phyloP scores from a whole-genome alignment of 2,113 vertebrate genomes.

The Gila orcuttii region DNA sequence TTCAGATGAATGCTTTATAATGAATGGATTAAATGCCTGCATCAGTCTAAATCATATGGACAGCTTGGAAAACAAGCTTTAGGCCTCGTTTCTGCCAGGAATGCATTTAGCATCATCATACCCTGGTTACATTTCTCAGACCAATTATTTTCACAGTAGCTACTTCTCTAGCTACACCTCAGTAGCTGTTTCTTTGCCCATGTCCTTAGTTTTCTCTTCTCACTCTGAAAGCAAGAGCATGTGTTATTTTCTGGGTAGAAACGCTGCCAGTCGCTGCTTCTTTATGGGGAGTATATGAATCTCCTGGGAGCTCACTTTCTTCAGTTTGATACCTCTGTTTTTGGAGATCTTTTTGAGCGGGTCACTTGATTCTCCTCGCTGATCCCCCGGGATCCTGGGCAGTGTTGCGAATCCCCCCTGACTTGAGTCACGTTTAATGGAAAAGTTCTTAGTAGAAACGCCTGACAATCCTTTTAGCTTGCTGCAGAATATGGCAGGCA shows the following conservation, averaged over 20 bases:
- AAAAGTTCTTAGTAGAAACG: conserved; percentile 98
- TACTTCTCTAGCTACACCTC: not conserved
- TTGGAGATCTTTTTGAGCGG: conserved; percentile 88
- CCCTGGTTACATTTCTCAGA: conserved; percentile 7
- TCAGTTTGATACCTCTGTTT: conserved; percentile 94
- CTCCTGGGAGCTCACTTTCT: conserved; percentile 98
- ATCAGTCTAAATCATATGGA: conserved; percentile 48
- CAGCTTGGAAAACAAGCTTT: conserved; percentile 23
- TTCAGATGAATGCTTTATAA: conserved; percentile 48
- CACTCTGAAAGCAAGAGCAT: not conserved
- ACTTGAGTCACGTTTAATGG: conserved; percentile 90
- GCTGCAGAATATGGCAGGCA: conserved; percentile 94
- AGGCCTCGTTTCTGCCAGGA: conserved; percentile 37
- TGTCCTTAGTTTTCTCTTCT: not conserved
- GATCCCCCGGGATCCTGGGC: conserved; percentile 79
- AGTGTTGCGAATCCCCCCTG: conserved; percentile 82
- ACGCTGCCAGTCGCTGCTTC: conserved; percentile 95
- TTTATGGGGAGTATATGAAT: conserved; percentile 98
- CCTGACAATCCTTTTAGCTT: conserved; percentile 96
- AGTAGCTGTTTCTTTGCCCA: not conserved
- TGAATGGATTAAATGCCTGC: conserved; percentile 45
- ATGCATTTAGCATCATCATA: conserved; percentile 36
- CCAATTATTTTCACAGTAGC: not conserved
- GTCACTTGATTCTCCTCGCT: conserved; percentile 79
- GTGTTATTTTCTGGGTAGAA: conserved; percentile 93